These are phyloP conservation scores for Drosophila nr. fundita DNA, from an alignment of 2,888 invertebrate genomes.

Conservation along the genomic window DNA sequence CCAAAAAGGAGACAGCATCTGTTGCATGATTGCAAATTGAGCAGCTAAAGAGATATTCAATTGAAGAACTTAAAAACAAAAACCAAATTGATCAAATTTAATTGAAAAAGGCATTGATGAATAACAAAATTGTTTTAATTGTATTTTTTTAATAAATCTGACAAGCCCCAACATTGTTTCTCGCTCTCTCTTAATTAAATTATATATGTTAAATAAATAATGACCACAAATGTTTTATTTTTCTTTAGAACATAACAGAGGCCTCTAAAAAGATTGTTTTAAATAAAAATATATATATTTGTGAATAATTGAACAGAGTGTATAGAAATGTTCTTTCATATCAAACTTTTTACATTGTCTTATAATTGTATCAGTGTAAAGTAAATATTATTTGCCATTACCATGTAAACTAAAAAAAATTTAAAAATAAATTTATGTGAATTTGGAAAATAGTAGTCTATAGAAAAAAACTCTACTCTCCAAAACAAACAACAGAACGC, in stretches of 20 bases:
- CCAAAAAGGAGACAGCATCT: conserved; percentile 12
- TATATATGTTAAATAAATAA: not conserved
- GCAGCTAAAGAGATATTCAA: conserved; percentile 23
- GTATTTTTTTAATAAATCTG: not conserved
- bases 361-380: not conserved
- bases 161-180: too few species aligned
- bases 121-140: not conserved
- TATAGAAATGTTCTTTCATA: not conserved
- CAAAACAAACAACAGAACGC: not conserved
- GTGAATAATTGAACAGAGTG: not conserved
- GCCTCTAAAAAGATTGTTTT: not conserved
- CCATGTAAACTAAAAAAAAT: not conserved
- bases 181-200: not conserved
- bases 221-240: not conserved
- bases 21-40: conserved; percentile 15
- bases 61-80: not conserved
- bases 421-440: not conserved
- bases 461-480: not conserved
- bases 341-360: not conserved
- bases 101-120: not conserved
- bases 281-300: not conserved
- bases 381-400: not conserved
- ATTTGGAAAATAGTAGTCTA: conserved; percentile 1
- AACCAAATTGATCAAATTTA: not conserved
- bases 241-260: not conserved